Evolutionary conservation across 2,797 vertebrate species (phyloP).

Genomic region (Megaceryle alcyon): DNA sequence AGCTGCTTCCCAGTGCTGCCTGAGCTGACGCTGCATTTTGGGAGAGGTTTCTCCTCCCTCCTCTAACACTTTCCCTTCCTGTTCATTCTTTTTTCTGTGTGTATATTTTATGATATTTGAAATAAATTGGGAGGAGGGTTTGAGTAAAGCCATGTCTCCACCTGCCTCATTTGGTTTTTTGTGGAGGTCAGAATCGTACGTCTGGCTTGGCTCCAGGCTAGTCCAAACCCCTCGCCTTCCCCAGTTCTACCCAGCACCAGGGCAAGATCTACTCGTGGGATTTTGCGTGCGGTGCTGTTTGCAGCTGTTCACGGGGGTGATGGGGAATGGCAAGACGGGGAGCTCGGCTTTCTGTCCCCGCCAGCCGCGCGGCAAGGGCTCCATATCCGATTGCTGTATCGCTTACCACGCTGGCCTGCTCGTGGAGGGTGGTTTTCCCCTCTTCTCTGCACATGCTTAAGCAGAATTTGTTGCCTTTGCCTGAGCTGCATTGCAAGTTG

Average conservation of each 20-base stretch:
- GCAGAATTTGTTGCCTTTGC: background rate
- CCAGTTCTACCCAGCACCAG: background rate
- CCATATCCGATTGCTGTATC: background rate
- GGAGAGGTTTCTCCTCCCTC: background rate
- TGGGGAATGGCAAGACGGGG: background rate
- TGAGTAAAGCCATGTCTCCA: constrained; percentile 7
- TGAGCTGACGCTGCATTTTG: background rate
- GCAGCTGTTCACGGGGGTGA: background rate
- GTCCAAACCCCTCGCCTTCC: background rate
- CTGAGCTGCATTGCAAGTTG: background rate
- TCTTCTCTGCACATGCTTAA: background rate
- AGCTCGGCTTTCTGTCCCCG: background rate
- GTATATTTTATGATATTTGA: constrained; percentile 52
- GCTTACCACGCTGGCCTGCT: background rate
- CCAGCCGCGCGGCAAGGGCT: fast-evolving
- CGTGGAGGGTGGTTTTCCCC: fast-evolving
- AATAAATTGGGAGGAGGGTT: constrained; percentile 74
- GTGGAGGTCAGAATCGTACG: background rate
- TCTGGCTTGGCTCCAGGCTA: background rate
- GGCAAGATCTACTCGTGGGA: background rate
- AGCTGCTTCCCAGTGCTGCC: background rate
- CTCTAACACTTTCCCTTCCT: background rate
- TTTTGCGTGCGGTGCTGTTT: background rate
- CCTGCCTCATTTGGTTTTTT: background rate
- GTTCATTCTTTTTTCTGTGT: background rate